These are phyloP conservation scores for Neotoma lepida DNA, from an alignment of 2,113 vertebrate genomes.

Conservation along the genomic window DNA sequence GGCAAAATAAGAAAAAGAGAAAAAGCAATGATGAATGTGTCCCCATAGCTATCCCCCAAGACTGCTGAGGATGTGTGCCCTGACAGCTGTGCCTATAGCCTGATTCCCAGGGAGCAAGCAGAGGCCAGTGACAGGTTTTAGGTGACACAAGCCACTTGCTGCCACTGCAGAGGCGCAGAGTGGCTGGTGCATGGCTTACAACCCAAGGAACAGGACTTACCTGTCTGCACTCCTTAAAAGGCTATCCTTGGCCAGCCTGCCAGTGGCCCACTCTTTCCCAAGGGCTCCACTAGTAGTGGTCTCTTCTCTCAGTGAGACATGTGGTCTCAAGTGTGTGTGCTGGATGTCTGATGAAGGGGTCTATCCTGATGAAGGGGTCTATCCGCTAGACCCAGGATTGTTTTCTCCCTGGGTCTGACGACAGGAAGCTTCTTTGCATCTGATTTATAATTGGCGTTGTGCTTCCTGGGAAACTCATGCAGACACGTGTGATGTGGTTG, in stretches of 20 bases:
- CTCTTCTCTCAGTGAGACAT: not conserved
- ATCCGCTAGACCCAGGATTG: accelerated
- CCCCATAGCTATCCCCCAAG: not conserved
- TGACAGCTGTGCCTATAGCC: not conserved
- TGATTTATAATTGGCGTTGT: not conserved
- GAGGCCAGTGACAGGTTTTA: not conserved
- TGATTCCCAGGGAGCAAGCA: not conserved
- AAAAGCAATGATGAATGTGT: no score
- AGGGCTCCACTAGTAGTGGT: accelerated
- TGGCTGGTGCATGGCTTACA: not conserved
- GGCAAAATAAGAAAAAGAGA: not conserved
- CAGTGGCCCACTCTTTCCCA: not conserved
- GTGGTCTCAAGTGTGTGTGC: not conserved
- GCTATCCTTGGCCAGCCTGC: not conserved
- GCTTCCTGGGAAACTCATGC: not conserved
- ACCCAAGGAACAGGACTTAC: not conserved
- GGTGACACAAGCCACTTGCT: no score
- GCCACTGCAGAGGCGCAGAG: not conserved
- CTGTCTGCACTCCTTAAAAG: not conserved
- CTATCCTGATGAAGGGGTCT: not conserved
- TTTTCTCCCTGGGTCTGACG: not conserved
- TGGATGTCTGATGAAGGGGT: not conserved
- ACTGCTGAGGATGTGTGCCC: accelerated
- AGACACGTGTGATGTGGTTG: not conserved
- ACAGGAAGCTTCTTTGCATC: not conserved